Base-by-base conservation (phyloP, 2,113 vertebrate species). In the Polyodon spathula region DNA sequence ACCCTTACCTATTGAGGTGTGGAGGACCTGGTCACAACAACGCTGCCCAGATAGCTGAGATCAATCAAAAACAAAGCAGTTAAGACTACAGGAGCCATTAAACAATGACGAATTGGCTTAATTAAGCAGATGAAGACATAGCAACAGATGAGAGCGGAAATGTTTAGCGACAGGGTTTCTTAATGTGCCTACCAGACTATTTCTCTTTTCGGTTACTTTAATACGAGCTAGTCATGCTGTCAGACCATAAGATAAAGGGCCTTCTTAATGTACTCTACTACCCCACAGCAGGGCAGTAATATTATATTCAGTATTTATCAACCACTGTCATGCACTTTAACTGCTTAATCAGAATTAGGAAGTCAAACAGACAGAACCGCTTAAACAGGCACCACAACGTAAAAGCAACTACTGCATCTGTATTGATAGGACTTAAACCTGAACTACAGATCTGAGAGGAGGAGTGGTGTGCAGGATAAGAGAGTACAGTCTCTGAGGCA, bases 21-120 rank as follows among this genome's bases (percentile, higher is more conserved):
- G 88, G 95, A 94, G 91, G 93, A 89, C 90, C 93, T 93, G 94
- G 93, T 94, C 95, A 97, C 93, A 95, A 94, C 93, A 95, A 97
- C 92, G 95, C 93, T 97, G 95, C 93, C 95, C 93, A 96, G 95
- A 97, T 97, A 98, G 95, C 95, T 98, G 93, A 98, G 95, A 97
- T 97, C 92, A 97, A 98, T 97, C 93, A 98, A 94, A 98, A 97
- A 98, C 92, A 97, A 93, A 98, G 92, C 87, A 91, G 88, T 93
- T 98, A 95, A 91, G 92, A 93, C 81, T 81, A 81, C 74, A 84
- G 78, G 82, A 84, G 83, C 75, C 81, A 83, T 73, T 74, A 78
- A 74, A 73, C 59, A 27, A 76, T 71, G 76, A 74, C 73, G 81
- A 79, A 68, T 86, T 78, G 73, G 78, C 79, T 78, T 86, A 86